Conservation (phyloP, 2,113 vertebrate species). For the Tachuris rubrigastra region DNA sequence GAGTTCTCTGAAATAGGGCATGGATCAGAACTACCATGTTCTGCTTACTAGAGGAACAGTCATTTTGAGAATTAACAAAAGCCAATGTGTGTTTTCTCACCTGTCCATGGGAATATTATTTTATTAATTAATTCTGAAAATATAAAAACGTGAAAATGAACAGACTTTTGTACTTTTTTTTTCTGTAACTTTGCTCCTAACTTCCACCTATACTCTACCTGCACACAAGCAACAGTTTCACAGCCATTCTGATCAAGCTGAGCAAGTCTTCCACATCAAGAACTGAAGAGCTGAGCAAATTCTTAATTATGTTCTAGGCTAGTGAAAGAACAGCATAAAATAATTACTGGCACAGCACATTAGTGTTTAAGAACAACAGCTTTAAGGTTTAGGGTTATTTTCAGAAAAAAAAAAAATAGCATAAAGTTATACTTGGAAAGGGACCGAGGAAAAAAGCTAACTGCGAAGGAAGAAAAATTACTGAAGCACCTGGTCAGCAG, state of each 20-base stretch:
- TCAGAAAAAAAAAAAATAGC: not conserved
- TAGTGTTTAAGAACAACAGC: not conserved
- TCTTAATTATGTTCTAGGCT: not conserved
- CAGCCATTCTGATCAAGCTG: not conserved
- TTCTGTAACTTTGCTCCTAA: not conserved
- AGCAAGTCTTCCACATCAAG: not conserved
- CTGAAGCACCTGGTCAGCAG: not conserved
- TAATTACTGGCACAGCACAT: not conserved
- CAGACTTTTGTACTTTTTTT: not conserved
- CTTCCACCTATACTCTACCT: not conserved
- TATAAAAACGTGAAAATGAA: not conserved
- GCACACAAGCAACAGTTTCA: not conserved
- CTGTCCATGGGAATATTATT: not conserved
- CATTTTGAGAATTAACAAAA: not conserved
- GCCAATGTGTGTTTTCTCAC: not conserved
- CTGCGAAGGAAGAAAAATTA: not conserved
- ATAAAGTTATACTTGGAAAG: not conserved
- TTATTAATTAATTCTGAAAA: not conserved
- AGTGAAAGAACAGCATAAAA: not conserved
- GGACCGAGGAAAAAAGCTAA: not conserved
- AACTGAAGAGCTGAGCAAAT: not conserved
- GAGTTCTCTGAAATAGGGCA: conserved; percentile 35
- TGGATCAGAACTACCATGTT: not conserved
- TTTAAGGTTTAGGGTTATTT: not conserved
- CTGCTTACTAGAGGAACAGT: not conserved